phyloP scores from a whole-genome alignment of 2,113 vertebrate genomes.

The Platichthys stellatus region DNA sequence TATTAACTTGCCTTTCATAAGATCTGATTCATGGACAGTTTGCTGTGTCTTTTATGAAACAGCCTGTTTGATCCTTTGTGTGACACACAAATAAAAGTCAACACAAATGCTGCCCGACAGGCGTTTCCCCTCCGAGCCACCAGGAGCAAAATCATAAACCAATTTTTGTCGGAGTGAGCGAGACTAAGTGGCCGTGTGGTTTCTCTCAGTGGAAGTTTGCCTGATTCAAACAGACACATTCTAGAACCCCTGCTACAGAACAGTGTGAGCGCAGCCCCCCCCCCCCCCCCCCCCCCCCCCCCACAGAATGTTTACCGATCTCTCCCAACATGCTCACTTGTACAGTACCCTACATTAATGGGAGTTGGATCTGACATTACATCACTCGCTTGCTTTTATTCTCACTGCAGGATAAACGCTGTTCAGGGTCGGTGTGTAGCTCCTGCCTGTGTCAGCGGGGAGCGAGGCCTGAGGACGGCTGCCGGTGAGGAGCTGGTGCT shows the following conservation, averaged over 20 bases:
- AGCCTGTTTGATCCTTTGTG: background rate
- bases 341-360: conserved; percentile 23
- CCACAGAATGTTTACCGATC: background rate
- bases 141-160: conserved; percentile 35
- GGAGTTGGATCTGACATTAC: conserved; percentile 52
- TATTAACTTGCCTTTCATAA: background rate
- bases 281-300: too few species aligned
- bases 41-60: background rate
- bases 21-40: too few species aligned
- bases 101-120: conserved; percentile 30
- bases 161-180: background rate
- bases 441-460: conserved; percentile 65
- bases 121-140: conserved; percentile 8
- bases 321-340: background rate
- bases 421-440: conserved; percentile 26
- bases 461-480: conserved; percentile 62
- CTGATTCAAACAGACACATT: conserved; percentile 32
- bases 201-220: background rate
- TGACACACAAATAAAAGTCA: background rate
- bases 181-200: background rate
- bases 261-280: background rate
- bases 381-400: conserved; percentile 45
- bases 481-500: conserved; percentile 48
- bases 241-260: background rate
- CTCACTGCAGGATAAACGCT: conserved; percentile 58